Evolutionary conservation across 2,113 vertebrate species (phyloP), one percentile per base, ranked within the genome.

Genomic region (Eleginops maclovinus): DNA sequence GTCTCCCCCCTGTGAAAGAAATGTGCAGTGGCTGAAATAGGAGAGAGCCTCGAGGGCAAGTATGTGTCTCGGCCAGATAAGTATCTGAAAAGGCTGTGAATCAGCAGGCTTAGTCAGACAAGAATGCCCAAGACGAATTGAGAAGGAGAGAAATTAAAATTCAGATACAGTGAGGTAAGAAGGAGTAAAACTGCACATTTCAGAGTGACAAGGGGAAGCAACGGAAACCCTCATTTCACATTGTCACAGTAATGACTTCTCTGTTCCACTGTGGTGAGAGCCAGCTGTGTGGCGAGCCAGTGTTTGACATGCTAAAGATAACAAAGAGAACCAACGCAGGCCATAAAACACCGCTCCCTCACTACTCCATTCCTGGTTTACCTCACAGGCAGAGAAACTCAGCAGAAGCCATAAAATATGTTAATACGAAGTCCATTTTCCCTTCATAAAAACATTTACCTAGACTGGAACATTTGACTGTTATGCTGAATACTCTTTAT

Each of bases 21-120:
- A 88, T 54, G 74, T 43, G 83, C 77, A 81, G 70, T 49, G 77
- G 88, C 81, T 69, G 82, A 71, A 82, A 81, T 4, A 3, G 76
- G 69, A 74, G 80, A 87, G 51, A 80, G 69, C 82, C 88, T 79
- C 3, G 40, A 84, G 89, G 91, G 83, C 77, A 86, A 70, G 85
- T 88, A 67, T 81, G 89, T 55, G 81, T 90, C 86, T 83, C 73
- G 21, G 75, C 61, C 81, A 89, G 90, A 94, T 92, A 85, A 85
- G 71, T 24, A 94, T 93, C 92, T 91, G 49, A 87, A 66, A 82
- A 86, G 88, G 79, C 87, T 81, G 79, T 81, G 91, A 93, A 90
- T 92, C 89, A 89, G 87, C 75, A 46, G 79, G 86, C 86, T 91
- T 86, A 89, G 81, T 89, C 87, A 88, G 81, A 94, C 91, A 86